These are phyloP conservation scores for Muscina levida DNA, from an alignment of 2,888 invertebrate genomes.

Conservation along the genomic window DNA sequence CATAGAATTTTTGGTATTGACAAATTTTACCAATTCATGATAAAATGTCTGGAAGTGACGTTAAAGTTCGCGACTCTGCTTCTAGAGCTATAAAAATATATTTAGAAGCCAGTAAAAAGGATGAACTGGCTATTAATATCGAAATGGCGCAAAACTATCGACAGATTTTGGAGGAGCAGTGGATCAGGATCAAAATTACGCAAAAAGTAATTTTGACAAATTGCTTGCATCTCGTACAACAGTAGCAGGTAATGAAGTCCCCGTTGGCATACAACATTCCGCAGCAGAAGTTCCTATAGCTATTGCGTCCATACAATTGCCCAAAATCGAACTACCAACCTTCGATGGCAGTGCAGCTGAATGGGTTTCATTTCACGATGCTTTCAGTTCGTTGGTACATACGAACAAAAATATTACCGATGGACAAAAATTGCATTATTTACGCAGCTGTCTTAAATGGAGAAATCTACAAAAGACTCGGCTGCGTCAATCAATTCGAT, in stretches of 20 bases:
- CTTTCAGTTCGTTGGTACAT: constrained; percentile 45
- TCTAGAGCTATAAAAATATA: constrained; percentile 31
- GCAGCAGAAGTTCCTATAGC: neutral
- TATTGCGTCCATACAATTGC: constrained; percentile 36
- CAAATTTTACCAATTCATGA: too few species aligned
- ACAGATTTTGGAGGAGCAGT: constrained; percentile 17
- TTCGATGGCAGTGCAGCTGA: constrained; percentile 50
- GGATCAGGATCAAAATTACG: too few species aligned
- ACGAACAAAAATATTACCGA: constrained; percentile 19
- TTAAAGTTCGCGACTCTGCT: constrained; percentile 35
- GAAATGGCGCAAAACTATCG: constrained; percentile 17
- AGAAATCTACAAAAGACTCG: constrained; percentile 29
- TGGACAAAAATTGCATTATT: constrained; percentile 46
- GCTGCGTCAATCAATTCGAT: constrained; percentile 16
- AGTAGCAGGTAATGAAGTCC: neutral
- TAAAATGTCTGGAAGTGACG: neutral
- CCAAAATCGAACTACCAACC: too few species aligned
- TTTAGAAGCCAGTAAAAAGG: constrained; percentile 46
- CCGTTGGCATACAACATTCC: neutral
- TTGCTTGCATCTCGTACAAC: neutral
- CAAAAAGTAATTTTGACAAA: neutral
- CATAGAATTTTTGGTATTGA: too few species aligned
- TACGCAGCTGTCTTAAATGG: constrained; percentile 41
- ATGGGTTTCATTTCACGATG: constrained; percentile 52
- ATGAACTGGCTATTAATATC: constrained; percentile 31